Conservation (phyloP, 1,140 invertebrate species). For the Diorhabda carinulata region DNA sequence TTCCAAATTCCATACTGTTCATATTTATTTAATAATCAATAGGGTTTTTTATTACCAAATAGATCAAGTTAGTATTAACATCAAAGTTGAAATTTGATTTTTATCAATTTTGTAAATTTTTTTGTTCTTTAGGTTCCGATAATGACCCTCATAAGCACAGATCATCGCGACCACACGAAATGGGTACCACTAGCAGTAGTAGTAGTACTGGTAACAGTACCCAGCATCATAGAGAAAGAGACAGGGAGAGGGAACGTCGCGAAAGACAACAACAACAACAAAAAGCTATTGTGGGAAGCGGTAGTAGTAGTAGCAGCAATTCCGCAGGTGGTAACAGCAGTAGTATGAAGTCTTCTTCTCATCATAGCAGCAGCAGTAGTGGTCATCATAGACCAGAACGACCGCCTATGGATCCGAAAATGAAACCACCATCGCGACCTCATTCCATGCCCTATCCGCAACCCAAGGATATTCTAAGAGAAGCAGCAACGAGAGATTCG, state of each 20-base stretch:
- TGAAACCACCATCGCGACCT: slow-evolving; percentile 37
- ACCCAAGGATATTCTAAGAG: slow-evolving; percentile 36
- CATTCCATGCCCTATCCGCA: slow-evolving; percentile 24
- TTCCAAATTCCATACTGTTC: background rate
- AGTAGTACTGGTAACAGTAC: slow-evolving; percentile 40
- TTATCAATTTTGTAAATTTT: too few relatives aligned
- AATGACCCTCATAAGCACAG: slow-evolving; percentile 40
- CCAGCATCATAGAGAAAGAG: slow-evolving; percentile 48
- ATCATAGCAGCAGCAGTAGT: background rate
- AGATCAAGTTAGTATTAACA: too few relatives aligned
- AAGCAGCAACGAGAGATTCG: slow-evolving; percentile 32
- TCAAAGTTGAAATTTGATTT: too few relatives aligned
- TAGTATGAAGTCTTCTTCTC: background rate
- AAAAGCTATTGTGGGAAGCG: slow-evolving; percentile 31
- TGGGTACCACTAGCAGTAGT: slow-evolving; percentile 20
- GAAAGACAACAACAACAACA: slow-evolving; percentile 32
- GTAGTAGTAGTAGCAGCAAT: background rate
- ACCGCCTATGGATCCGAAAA: slow-evolving; percentile 37
- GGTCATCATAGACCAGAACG: slow-evolving; percentile 38
- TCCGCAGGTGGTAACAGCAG: background rate
- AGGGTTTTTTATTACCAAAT: too few relatives aligned
- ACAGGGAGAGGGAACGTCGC: slow-evolving; percentile 40
- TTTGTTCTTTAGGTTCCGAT: slow-evolving; percentile 26
- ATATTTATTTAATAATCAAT: background rate
- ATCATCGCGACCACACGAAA: slow-evolving; percentile 41